Percentiles rank a stretch among this genome's conserved stretches.
phyloP scores from a whole-genome alignment of 2,113 vertebrate genomes.

The Erythrocercus mccallii region DNA sequence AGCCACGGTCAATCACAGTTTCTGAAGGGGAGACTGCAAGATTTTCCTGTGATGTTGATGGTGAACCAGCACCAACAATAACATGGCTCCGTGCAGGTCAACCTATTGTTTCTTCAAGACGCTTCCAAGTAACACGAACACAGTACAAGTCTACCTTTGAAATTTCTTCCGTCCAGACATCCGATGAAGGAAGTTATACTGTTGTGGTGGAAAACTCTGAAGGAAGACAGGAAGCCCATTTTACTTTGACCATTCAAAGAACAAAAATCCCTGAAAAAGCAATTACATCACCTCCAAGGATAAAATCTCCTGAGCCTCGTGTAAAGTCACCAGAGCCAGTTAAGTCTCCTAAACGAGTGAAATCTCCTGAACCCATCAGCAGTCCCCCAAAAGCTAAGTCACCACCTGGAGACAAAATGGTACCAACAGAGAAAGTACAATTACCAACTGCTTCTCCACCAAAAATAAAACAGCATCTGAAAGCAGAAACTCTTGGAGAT shows the following conservation, averaged over 20 bases:
- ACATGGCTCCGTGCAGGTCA: slow-evolving; percentile 84
- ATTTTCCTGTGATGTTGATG: slow-evolving; percentile 91
- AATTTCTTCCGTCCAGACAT: slow-evolving; percentile 84
- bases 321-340: slow-evolving; percentile 83
- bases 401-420: slow-evolving; percentile 74
- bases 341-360: slow-evolving; percentile 84
- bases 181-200: slow-evolving; percentile 90
- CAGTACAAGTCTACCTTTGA: slow-evolving; percentile 88
- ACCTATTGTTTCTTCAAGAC: slow-evolving; percentile 77
- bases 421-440: slow-evolving; percentile 70
- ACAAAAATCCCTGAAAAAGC: slow-evolving; percentile 78
- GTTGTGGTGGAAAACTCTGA: slow-evolving; percentile 88
- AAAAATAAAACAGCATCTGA: slow-evolving; percentile 84
- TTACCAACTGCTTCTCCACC: slow-evolving; percentile 74
- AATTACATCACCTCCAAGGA: slow-evolving; percentile 75
- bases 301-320: slow-evolving; percentile 82
- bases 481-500: slow-evolving; percentile 81
- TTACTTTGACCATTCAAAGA: slow-evolving; percentile 86
- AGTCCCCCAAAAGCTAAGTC: slow-evolving; percentile 80
- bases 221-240: slow-evolving; percentile 88
- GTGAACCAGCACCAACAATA: slow-evolving; percentile 87
- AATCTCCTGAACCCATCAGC: slow-evolving; percentile 81
- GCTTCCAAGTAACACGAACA: slow-evolving; percentile 80
- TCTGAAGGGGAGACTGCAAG: slow-evolving; percentile 85
- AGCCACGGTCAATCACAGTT: slow-evolving; percentile 87